Base-by-base conservation (phyloP, 2,888 invertebrate species). In the Cosmia pyralina region DNA sequence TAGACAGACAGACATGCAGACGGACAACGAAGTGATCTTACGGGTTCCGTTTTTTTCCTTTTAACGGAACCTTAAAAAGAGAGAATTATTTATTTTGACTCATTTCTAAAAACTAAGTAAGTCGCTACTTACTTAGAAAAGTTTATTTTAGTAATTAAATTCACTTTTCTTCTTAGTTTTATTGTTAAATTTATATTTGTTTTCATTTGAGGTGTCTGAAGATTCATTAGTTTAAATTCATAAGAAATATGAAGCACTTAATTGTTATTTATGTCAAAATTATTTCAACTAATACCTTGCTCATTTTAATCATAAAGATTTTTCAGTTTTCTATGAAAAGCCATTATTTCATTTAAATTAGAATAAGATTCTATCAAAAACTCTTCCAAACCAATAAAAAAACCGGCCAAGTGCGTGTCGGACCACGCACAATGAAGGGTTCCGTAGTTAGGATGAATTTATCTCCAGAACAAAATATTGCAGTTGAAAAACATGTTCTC, bases 171-270 rank as follows among this genome's bases (percentile, higher is more conserved):
- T 38, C 17, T n/a, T 44, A 28, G 5, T 46, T 4, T 60, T 68
- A 6, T 13, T 41, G 15, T n/a, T n/a, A n/a, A n/a, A n/a, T n/a
- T n/a, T n/a, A n/a, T n/a, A n/a, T n/a, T 50, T n/a, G 28, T 41
- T 46, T 38, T 28, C 41, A 41, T 48, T 58, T 48, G 52, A 10
- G 52, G 19, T 17, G 19, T 59, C 46, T 34, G 0, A 69, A 58
- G 57, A 76, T 69, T 63, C 1, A 69, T 69, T 59, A 50, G 1
- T 50, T 48, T 13, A 41, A 75, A 19, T n/a, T 41, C 28, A 58
- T 44, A 34, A 64, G 69, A 77, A 76, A 77, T 48, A 77, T 59
- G 48, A 69, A 34, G 2, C 17, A 28, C 46, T 69, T 76, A 46
- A 50, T 58, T 58, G 52, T 46, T 53, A 62, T 67, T 58, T 58